Percentiles rank a stretch among this genome's conserved stretches.
These are phyloP conservation scores for Argyresthia albistria DNA, from an alignment of 2,888 invertebrate genomes.

Conservation along the genomic window DNA sequence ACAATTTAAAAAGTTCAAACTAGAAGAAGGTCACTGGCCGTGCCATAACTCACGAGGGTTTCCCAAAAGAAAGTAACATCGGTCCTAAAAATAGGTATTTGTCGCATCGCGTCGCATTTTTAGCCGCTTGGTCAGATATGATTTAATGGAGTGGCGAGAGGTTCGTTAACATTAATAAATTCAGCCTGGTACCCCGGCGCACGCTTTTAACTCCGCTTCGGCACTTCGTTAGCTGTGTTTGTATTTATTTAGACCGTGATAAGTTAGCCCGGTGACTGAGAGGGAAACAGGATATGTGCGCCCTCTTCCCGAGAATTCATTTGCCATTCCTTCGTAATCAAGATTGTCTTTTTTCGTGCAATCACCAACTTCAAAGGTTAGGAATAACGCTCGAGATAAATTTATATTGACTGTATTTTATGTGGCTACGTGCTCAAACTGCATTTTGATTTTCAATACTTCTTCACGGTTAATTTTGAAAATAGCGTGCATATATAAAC, in stretches of 20 bases:
- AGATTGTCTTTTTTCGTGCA: conserved; percentile 8
- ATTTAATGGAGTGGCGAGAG: conserved; percentile 59
- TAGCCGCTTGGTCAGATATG: conserved; percentile 63
- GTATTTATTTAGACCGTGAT: conserved; percentile 64
- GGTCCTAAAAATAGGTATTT: conserved; percentile 34
- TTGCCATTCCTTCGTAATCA: conserved; percentile 20
- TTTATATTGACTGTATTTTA: background rate
- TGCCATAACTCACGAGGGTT: background rate
- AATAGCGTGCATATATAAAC: conserved; percentile 31
- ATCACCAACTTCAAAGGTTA: conserved; percentile 3
- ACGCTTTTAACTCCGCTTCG: conserved; percentile 63
- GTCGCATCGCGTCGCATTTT: conserved; percentile 48
- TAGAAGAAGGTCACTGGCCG: conserved; percentile 2
- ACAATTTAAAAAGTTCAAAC: background rate
- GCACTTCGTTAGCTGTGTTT: conserved; percentile 63
- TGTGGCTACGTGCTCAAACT: background rate
- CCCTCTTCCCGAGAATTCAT: conserved; percentile 18
- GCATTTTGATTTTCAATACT: background rate
- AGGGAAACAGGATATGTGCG: conserved; percentile 48
- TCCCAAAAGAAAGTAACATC: conserved; percentile 20
- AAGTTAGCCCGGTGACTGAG: conserved; percentile 52
- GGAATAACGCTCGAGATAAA: background rate
- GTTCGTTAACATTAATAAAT: conserved; percentile 64
- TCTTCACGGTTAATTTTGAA: conserved; percentile 32
- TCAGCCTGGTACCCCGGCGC: conserved; percentile 38